Evolutionary conservation across 1,140 invertebrate genomes (phyloP).

Genomic region (Saccostrea glomerata): DNA sequence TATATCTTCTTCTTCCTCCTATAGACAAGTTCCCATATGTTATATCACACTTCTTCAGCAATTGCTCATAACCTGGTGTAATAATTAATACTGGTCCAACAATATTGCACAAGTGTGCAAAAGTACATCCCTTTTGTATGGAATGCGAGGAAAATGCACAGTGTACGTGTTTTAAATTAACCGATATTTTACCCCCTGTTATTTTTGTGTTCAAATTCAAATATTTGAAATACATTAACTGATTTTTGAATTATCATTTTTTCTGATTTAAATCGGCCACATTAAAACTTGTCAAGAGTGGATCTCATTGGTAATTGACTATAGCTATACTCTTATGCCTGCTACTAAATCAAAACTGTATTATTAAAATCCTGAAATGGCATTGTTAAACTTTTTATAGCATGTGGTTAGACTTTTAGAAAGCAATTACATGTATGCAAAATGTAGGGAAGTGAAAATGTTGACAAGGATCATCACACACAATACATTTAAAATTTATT

Average conservation of each 20-base stretch:
- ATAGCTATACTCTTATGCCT: background rate
- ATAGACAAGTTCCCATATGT: background rate
- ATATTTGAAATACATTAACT: conserved; percentile 12
- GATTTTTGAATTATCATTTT: conserved; percentile 16
- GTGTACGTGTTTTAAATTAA: background rate
- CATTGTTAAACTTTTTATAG: conserved; percentile 21
- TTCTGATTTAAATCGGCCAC: too few species aligned
- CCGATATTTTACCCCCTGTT: conserved; percentile 1
- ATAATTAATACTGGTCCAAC: background rate
- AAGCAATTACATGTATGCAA: conserved; percentile 28
- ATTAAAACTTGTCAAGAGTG: background rate
- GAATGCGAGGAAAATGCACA: background rate
- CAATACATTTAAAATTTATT: conserved; percentile 25
- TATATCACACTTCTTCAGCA: background rate
- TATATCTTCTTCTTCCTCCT: background rate
- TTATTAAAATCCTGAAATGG: conserved; percentile 18
- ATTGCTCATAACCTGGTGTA: background rate
- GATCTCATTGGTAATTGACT: background rate
- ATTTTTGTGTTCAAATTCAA: background rate
- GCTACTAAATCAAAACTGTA: background rate
- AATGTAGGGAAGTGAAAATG: background rate
- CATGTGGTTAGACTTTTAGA: background rate
- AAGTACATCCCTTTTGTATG: background rate
- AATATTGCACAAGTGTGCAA: background rate
- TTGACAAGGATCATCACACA: background rate